Conservation (phyloP, 2,113 vertebrate species). For the Herpailurus yagouaroundi region DNA sequence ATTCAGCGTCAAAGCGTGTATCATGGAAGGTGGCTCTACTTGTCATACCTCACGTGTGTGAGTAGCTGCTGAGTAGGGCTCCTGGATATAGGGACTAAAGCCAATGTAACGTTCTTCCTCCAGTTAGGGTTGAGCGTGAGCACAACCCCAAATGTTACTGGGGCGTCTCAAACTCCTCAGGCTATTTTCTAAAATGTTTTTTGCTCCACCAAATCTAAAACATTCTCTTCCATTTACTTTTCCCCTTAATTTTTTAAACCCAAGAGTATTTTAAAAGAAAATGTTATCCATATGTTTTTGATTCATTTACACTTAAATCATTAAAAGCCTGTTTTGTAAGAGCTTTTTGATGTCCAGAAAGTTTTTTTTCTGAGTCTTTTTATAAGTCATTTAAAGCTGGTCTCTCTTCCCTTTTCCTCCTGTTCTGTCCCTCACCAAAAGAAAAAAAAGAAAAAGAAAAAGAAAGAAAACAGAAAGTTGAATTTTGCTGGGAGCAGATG, state of each 20-base stretch:
- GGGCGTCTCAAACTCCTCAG: slow-evolving; percentile 9
- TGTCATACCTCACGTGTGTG: too few relatives aligned
- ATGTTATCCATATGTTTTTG: slow-evolving; percentile 74
- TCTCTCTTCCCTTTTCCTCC: slow-evolving; percentile 58
- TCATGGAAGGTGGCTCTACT: background rate
- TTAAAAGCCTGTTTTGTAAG: slow-evolving; percentile 78
- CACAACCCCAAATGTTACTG: background rate
- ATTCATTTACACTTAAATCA: slow-evolving; percentile 81
- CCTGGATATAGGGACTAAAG: background rate
- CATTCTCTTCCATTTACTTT: slow-evolving; percentile 69
- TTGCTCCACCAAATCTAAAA: slow-evolving; percentile 67
- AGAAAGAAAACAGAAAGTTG: background rate
- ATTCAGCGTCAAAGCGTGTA: background rate
- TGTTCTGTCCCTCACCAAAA: slow-evolving; percentile 7
- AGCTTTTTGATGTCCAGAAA: slow-evolving; percentile 78
- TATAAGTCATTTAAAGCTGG: slow-evolving; percentile 73
- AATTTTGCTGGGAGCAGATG: slow-evolving; percentile 27
- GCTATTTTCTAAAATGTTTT: slow-evolving; percentile 45
- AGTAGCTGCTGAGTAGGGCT: background rate
- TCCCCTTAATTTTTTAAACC: slow-evolving; percentile 70
- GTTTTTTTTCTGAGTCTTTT: slow-evolving; percentile 63
- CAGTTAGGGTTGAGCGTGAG: background rate
- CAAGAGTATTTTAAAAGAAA: slow-evolving; percentile 75
- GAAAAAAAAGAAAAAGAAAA: background rate
- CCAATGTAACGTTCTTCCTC: background rate